phyloP scores from a whole-genome alignment of 2,797 vertebrate species.

The Labroides dimidiatus region DNA sequence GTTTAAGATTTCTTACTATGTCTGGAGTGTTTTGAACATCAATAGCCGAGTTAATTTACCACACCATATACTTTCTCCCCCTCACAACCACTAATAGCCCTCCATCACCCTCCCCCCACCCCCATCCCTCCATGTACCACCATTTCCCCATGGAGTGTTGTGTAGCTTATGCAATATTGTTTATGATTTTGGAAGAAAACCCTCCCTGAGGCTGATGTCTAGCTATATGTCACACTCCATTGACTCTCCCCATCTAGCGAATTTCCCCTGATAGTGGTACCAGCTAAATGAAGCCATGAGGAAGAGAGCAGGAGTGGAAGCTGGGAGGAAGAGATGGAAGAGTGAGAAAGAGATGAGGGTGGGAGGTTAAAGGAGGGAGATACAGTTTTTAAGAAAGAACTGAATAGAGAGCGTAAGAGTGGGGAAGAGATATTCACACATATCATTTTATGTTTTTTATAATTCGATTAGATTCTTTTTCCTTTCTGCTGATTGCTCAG shows the following conservation, averaged over 20 bases:
- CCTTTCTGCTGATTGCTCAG: conserved; percentile 50
- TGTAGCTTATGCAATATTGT: conserved; percentile 83
- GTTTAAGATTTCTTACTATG: conserved; percentile 13
- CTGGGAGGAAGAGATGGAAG: conserved; percentile 36
- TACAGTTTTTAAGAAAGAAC: conserved; percentile 57
- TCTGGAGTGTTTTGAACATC: conserved; percentile 52
- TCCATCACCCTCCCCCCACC: conserved; percentile 56
- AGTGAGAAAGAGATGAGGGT: conserved; percentile 44
- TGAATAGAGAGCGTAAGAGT: conserved; percentile 52
- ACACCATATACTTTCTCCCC: conserved; percentile 61
- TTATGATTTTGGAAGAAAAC: conserved; percentile 82
- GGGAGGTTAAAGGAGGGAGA: conserved; percentile 65
- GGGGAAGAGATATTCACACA: conserved; percentile 56
- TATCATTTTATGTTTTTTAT: conserved; percentile 56
- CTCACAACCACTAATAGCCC: conserved; percentile 61
- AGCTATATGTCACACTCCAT: conserved; percentile 80
- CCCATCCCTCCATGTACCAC: conserved; percentile 47
- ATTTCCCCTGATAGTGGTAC: conserved; percentile 85
- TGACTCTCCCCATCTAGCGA: conserved; percentile 84
- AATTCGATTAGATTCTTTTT: conserved; percentile 6
- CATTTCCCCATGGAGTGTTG: conserved; percentile 65
- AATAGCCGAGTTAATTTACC: conserved; percentile 73
- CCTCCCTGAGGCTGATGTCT: conserved; percentile 77
- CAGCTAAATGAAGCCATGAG: conserved; percentile 84
- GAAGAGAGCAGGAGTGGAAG: conserved; percentile 45